A percentile compares a stretch with the other conserved stretches of the same genome.
These are phyloP conservation scores for Ictalurus punctatus DNA, from an alignment of 2,113 vertebrate species.

Conservation along the genomic window DNA sequence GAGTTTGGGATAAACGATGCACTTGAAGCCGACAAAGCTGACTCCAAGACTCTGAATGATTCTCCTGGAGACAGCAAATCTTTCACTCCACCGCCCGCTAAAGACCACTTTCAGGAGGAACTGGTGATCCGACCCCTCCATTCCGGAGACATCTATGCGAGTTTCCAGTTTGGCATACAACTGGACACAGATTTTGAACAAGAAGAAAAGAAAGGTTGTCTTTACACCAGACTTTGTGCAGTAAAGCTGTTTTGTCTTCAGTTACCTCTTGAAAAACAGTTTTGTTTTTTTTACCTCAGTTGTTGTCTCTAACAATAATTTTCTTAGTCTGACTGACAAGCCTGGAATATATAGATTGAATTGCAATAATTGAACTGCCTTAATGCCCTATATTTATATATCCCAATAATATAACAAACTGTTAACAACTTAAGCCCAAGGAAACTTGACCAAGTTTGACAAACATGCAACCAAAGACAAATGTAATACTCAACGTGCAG, in stretches of 20 bases:
- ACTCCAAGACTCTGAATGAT: constrained; percentile 24
- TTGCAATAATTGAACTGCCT: background rate
- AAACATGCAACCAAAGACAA: background rate
- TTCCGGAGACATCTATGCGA: constrained; percentile 87
- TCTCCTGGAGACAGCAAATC: background rate
- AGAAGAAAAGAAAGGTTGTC: constrained; percentile 74
- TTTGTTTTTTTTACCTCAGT: background rate
- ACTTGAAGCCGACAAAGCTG: background rate
- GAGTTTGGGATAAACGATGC: constrained; percentile 23
- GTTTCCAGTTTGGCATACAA: constrained; percentile 90
- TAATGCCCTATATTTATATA: background rate
- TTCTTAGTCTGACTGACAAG: background rate
- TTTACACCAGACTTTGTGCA: background rate
- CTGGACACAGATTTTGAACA: constrained; percentile 81
- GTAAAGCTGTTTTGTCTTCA: background rate
- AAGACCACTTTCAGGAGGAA: constrained; percentile 82
- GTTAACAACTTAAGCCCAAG: background rate
- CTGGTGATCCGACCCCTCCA: constrained; percentile 86
- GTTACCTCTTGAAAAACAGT: background rate
- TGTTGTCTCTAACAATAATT: background rate
- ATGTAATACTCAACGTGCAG: background rate
- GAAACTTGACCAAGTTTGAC: background rate
- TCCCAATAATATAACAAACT: background rate
- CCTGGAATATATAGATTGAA: background rate
- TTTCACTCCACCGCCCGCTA: constrained; percentile 36